Base-by-base conservation (phyloP, 1,140 invertebrate species). In the Elysia chlorotica region DNA sequence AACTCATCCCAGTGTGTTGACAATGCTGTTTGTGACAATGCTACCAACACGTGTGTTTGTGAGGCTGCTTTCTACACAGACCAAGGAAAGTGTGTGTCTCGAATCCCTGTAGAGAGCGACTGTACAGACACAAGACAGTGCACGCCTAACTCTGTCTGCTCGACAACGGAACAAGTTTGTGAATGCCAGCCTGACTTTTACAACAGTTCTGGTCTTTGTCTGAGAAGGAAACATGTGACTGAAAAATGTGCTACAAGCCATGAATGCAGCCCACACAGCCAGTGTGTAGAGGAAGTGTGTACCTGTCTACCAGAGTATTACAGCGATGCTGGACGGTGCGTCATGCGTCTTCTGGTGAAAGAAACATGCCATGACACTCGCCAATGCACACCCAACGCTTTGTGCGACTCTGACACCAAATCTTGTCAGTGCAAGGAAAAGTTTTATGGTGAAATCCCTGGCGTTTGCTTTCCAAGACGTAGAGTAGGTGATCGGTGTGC, bases 41-140 rank as follows among this genome's bases (percentile, higher is more conserved):
- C 38, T 54, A 48, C n/a, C 21, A 71, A 62, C 28, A 70, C 23
- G 19, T 75, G 74, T 67, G 63, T 33, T 35, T 75, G 53, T 71
- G 53, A 66, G 62, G 30, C 35, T 28, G 69, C 66, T 31, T 75
- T 61, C 48, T 75, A 67, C 69, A 75, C 66, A 41, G 68, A 75
- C 6, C 53, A 70, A 25, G 74, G 68, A 2, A 71, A 37, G 14
- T 75, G 74, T 35, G 14, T 54, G 2, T 25, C 38, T 5, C 36
- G 74, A 14, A n/a, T 48, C 0, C 68, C 63, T 1, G 74, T 54
- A 6, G 69, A 30, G 6, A 36, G 59, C 0, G 28, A 62, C 30
- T 75, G 74, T 35, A 38, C 48, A 2, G 70, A 38, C 53, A 54
- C 70, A 38, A 23, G 71, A 48, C 74, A 75, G 65, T 75, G 74